These are phyloP conservation scores for Cyclophora punctaria DNA, from an alignment of 2,888 invertebrate species.

Conservation along the genomic window DNA sequence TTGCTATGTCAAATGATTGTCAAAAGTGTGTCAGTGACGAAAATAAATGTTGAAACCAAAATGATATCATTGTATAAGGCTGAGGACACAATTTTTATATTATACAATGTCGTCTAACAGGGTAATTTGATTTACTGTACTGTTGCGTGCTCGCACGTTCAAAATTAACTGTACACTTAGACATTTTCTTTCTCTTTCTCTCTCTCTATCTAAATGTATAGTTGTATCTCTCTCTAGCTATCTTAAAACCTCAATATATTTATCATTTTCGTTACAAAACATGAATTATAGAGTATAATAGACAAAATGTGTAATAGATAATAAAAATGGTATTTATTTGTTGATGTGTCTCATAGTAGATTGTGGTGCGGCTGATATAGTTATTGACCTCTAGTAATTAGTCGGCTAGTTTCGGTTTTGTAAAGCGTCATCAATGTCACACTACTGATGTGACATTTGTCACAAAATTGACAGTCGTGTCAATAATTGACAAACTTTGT, in stretches of 20 bases:
- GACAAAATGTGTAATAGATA: too few species aligned
- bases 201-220: conserved; percentile 17
- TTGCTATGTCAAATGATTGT: conserved; percentile 33
- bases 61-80: conserved; percentile 71
- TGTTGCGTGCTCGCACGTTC: conserved; percentile 50
- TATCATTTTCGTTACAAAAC: too few species aligned
- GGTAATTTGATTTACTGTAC: conserved; percentile 71
- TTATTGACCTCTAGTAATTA: too few species aligned
- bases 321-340: too few species aligned
- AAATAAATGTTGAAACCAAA: conserved; percentile 43
- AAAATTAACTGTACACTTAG: conserved; percentile 21
- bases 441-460: too few species aligned
- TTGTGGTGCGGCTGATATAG: too few species aligned
- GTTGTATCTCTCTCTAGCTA: conserved; percentile 17
- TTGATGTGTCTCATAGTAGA: too few species aligned
- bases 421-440: too few species aligned
- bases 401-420: too few species aligned
- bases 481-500: too few species aligned
- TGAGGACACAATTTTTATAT: conserved; percentile 71
- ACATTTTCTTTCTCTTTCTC: conserved; percentile 61
- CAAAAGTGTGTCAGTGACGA: conserved; percentile 27
- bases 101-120: conserved; percentile 75
- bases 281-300: too few species aligned
- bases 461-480: too few species aligned
- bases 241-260: conserved; percentile 8